Percentiles rank a stretch among this genome's conserved stretches.
Conservation (phyloP, 2,113 vertebrate genomes). For the Protobothrops flavoviridis region DNA sequence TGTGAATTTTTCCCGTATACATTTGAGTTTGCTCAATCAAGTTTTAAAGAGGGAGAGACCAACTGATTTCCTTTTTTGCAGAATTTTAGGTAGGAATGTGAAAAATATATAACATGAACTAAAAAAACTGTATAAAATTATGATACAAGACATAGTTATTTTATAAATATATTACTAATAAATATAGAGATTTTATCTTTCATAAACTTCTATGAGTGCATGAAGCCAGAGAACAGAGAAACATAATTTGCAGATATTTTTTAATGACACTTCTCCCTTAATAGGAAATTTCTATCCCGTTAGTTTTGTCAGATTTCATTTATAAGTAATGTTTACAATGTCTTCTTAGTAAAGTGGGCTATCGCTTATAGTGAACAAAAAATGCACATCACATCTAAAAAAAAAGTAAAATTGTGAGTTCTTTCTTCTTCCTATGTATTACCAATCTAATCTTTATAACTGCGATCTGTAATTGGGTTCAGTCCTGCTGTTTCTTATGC, state of each 20-base stretch:
- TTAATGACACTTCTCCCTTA: not conserved
- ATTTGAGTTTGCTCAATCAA: constrained; percentile 32
- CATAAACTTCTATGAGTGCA: not conserved
- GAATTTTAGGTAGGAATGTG: constrained; percentile 13
- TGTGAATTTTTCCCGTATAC: not conserved
- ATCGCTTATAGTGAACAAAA: not conserved
- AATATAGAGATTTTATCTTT: not conserved
- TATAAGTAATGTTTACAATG: not conserved
- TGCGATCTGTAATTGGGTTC: not conserved
- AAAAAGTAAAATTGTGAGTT: not conserved
- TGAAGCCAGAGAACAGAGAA: not conserved
- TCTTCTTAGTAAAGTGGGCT: not conserved
- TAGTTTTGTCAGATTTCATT: not conserved
- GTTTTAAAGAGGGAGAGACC: not conserved
- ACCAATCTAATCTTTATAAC: not conserved
- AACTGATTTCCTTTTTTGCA: constrained; percentile 27
- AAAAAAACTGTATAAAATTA: not conserved
- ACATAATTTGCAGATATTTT: not conserved
- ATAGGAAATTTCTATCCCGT: not conserved
- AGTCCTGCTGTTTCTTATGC: not conserved
- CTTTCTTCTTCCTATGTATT: not conserved
- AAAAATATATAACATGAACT: constrained; percentile 24
- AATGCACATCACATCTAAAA: not conserved
- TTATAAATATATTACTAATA: constrained; percentile 14
- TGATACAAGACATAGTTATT: constrained; percentile 19